These are phyloP conservation scores for Leptinotarsa rubiginosa DNA, from an alignment of 2,888 invertebrate species.

Conservation along the genomic window DNA sequence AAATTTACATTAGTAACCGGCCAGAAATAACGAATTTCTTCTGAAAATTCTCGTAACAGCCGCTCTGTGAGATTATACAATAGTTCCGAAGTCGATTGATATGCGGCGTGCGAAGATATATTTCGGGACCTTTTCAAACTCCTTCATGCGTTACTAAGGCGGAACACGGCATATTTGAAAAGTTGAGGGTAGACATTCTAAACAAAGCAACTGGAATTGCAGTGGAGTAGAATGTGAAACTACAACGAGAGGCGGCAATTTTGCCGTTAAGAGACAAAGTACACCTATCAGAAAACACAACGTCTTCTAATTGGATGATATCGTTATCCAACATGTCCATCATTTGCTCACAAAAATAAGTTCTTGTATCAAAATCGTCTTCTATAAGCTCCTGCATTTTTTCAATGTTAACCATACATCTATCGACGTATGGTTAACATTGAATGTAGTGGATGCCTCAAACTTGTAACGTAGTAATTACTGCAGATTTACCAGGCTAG, in stretches of 20 bases:
- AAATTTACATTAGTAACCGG: constrained; percentile 19
- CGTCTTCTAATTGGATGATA: no score
- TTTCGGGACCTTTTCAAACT: constrained; percentile 24
- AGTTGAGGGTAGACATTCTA: constrained; percentile 48
- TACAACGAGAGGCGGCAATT: not conserved
- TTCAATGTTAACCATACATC: no score
- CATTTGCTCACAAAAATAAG: no score
- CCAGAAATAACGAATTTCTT: constrained; percentile 24
- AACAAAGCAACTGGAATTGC: constrained; percentile 39
- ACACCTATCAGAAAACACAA: no score
- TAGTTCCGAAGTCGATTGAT: constrained; percentile 34
- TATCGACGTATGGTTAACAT: no score
- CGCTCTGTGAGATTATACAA: constrained; percentile 27
- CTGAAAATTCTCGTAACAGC: constrained; percentile 22
- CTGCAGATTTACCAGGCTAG: no score
- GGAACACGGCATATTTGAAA: constrained; percentile 48
- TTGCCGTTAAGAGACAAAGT: no score
- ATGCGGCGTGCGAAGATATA: constrained; percentile 36
- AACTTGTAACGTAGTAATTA: no score
- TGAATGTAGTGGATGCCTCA: no score
- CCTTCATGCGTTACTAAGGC: constrained; percentile 35
- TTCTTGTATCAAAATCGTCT: no score
- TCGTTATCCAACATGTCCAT: no score
- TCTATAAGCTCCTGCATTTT: no score
- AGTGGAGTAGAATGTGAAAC: constrained; percentile 6